Percentiles rank a stretch among this genome's conserved stretches.
phyloP scores from a whole-genome alignment of 2,888 invertebrate species.

The Caenorhabditis japonica region DNA sequence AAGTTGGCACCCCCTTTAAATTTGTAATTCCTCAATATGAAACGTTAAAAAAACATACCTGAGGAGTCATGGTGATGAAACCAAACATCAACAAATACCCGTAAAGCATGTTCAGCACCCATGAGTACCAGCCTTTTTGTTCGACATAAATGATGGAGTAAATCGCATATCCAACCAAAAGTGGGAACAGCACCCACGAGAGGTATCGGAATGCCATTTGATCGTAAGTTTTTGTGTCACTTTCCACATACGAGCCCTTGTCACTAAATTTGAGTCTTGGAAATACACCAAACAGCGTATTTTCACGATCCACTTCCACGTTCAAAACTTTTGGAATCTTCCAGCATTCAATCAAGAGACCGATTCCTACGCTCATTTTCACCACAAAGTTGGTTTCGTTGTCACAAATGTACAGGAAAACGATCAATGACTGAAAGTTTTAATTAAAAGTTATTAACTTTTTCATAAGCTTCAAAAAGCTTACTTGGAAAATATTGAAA shows the following conservation, averaged over 20 bases:
- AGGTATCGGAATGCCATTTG: conserved; percentile 92
- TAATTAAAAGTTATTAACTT: neutral
- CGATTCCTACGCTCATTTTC: conserved; percentile 90
- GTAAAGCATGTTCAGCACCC: conserved; percentile 94
- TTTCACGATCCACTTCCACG: conserved; percentile 61
- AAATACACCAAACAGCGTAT: conserved; percentile 85
- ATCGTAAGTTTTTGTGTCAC: conserved; percentile 93
- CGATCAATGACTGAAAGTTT: conserved; percentile 87
- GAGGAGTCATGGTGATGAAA: conserved; percentile 99
- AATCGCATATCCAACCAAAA: conserved; percentile 91
- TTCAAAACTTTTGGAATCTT: conserved; percentile 89
- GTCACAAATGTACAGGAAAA: conserved; percentile 95
- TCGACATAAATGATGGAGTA: conserved; percentile 95
- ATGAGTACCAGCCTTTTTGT: conserved; percentile 97
- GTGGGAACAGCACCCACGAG: conserved; percentile 94
- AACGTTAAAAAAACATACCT: conserved; percentile 79
- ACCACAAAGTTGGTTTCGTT: conserved; percentile 98
- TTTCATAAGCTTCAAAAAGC: no score
- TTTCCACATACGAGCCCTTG: conserved; percentile 95
- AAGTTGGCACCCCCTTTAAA: no score
- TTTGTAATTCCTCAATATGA: no score
- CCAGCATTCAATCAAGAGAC: conserved; percentile 96
- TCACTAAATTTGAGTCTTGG: conserved; percentile 88
- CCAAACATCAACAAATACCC: conserved; percentile 97
- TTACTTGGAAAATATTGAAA: conserved; percentile 88